Base-by-base conservation (phyloP, 2,888 invertebrate genomes). In the Metacarcinus magister region DNA sequence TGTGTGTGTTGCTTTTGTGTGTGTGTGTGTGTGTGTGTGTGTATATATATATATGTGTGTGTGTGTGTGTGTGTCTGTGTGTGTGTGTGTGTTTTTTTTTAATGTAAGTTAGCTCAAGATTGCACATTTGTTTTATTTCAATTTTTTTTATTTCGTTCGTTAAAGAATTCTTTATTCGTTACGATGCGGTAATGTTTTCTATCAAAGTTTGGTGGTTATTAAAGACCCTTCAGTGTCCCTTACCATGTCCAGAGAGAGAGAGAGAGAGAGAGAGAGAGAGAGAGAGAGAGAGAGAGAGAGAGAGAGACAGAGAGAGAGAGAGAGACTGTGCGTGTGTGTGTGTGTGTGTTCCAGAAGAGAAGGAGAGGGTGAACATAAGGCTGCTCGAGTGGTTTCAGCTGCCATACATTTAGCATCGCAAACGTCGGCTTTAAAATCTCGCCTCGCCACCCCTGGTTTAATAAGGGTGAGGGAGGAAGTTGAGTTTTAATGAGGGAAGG, bases 381-480 rank as follows among this genome's bases (percentile, higher is more conserved):
- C 23, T n/a, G 46, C n/a, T n/a, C 16, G 91, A 48, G 92, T 54
- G 92, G 32, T 89, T 46, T 2, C n/a, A n/a, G 44, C n/a, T 28
- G 19, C 44, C 48, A 46, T 92, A 92, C 46, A 92, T 92, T 92
- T 92, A 92, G 48, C 92, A 92, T 48, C 48, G 92, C 92, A 28
- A 44, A 92, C 92, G 48, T 92, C 92, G 92, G 48, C 92, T 92
- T 92, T 92, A 92, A 92, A 92, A 92, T 48, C 92, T 48, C 92
- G 92, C 48, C 54, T 48, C 92, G 32, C 48, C 46, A 54, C 92
- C 46, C 54, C 91, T 23, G 92, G 92, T 46, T 92, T 92, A 48
- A 48, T 48, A 48, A 92, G 32, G 92, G 92, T 16, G 92, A 46
- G 28, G 48, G 92, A 46, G 28, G 82, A 82, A 28, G 82, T 32